Conservation (phyloP, 2,888 invertebrate genomes). For the Parapristionchus giblindavisi region DNA sequence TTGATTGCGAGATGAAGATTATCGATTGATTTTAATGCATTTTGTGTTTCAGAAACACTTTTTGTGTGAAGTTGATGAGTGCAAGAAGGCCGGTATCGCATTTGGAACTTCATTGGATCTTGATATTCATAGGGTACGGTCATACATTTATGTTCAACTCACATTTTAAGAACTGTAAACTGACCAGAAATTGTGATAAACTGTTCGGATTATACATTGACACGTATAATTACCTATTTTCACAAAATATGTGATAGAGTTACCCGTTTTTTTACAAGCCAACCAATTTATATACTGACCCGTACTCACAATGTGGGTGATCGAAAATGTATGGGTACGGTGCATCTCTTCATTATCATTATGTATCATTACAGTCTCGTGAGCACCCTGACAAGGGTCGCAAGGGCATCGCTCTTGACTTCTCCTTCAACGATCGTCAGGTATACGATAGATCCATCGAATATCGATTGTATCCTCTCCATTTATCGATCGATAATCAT, state of each 20-base stretch:
- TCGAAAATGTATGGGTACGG: no score
- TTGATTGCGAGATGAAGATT: neutral
- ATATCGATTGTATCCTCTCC: neutral
- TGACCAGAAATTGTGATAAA: no score
- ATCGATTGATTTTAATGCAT: no score
- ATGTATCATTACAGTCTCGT: constrained; percentile 23
- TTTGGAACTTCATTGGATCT: constrained; percentile 61
- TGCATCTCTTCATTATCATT: no score
- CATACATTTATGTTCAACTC: neutral
- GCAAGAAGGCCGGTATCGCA: constrained; percentile 62
- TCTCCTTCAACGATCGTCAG: constrained; percentile 35
- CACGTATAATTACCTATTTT: no score
- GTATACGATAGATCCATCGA: neutral
- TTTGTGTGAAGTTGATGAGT: constrained; percentile 58
- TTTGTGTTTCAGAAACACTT: constrained; percentile 43
- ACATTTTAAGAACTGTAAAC: no score
- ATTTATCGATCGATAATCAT: neutral
- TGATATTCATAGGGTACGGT: constrained; percentile 56
- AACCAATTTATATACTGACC: no score
- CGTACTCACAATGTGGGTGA: no score
- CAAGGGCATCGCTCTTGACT: constrained; percentile 22
- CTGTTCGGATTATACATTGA: no score
- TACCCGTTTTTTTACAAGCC: no score
- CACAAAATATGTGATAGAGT: no score
- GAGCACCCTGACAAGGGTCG: constrained; percentile 2